Percentiles rank a stretch among this genome's conserved stretches.
Conservation (phyloP, 2,888 invertebrate species). For the Netelia virgata region DNA sequence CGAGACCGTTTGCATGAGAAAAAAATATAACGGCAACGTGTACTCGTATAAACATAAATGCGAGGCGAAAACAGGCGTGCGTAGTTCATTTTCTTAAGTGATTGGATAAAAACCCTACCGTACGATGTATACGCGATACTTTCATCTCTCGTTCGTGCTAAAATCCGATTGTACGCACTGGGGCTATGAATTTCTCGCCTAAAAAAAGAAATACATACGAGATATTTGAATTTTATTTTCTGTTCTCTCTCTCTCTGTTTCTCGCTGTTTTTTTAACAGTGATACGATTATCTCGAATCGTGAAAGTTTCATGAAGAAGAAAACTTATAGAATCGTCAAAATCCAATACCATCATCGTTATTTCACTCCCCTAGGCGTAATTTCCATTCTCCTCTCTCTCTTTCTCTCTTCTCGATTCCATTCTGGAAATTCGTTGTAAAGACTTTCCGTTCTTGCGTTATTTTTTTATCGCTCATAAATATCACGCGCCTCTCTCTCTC, state of each 20-base stretch:
- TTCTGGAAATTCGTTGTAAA: constrained; percentile 32
- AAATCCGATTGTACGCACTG: too few species aligned
- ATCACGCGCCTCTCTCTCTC: constrained; percentile 3
- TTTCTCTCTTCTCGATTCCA: constrained; percentile 1
- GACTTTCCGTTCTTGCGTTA: constrained; percentile 16
- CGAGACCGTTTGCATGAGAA: constrained; percentile 32
- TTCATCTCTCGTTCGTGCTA: not conserved
- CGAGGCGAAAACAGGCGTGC: constrained; percentile 70
- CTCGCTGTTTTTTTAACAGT: not conserved
- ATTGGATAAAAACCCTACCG: constrained; percentile 72
- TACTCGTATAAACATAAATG: constrained; percentile 59
- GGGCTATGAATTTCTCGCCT: not conserved
- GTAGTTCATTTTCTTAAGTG: constrained; percentile 78
- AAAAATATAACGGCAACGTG: constrained; percentile 50
- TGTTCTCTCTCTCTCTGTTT: not conserved
- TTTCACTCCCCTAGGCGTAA: constrained; percentile 19
- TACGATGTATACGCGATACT: constrained; percentile 1
- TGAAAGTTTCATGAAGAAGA: constrained; percentile 2
- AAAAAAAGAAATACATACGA: too few species aligned
- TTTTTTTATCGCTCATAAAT: constrained; percentile 57
- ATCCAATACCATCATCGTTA: constrained; percentile 61
- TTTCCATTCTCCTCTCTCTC: constrained; percentile 12
- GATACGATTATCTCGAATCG: not conserved
- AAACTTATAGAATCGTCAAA: constrained; percentile 45
- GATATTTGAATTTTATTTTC: too few species aligned